Evolutionary conservation across 53 echinoderm and acorn worm species (phyloP).

Genomic region (Paelopatides confundens): DNA sequence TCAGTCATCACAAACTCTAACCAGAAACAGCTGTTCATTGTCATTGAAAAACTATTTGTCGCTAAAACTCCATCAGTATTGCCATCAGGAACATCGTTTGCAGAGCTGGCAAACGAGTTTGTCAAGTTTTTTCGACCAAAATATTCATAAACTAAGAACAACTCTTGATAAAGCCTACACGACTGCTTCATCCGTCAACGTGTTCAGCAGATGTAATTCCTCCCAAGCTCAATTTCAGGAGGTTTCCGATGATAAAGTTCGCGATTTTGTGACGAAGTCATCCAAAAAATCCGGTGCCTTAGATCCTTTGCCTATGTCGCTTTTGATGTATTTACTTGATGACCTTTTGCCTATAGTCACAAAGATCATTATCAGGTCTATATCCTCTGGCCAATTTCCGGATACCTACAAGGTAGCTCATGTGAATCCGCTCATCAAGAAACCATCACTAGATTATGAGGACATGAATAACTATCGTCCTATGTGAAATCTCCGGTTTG

Average conservation of each 20-base stretch:
- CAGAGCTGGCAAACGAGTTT: conserved; percentile 44
- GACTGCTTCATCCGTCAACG: background rate
- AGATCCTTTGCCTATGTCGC: conserved; percentile 30
- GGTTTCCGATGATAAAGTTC: background rate
- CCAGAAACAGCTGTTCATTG: conserved; percentile 25
- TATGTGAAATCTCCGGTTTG: conserved; percentile 34
- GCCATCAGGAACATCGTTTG: background rate
- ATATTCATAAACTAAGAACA: conserved; percentile 17
- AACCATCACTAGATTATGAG: conserved; percentile 42
- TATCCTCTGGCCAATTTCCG: background rate
- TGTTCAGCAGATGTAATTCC: background rate
- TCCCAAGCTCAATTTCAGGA: background rate
- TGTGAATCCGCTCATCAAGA: conserved; percentile 47
- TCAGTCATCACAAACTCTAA: background rate
- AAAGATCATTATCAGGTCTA: background rate
- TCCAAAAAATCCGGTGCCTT: background rate
- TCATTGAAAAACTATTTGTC: conserved; percentile 17
- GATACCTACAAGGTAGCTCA: background rate
- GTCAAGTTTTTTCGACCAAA: conserved; percentile 42
- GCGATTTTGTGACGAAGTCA: background rate
- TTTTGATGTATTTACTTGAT: conserved; percentile 7
- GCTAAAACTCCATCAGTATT: background rate
- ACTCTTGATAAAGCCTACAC: background rate
- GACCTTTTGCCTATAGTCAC: conserved; percentile 15
- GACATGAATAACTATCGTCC: conserved; percentile 53